Evolutionary conservation across 2,797 vertebrate genomes (phyloP).

Genomic region (Erpetoichthys calabaricus): DNA sequence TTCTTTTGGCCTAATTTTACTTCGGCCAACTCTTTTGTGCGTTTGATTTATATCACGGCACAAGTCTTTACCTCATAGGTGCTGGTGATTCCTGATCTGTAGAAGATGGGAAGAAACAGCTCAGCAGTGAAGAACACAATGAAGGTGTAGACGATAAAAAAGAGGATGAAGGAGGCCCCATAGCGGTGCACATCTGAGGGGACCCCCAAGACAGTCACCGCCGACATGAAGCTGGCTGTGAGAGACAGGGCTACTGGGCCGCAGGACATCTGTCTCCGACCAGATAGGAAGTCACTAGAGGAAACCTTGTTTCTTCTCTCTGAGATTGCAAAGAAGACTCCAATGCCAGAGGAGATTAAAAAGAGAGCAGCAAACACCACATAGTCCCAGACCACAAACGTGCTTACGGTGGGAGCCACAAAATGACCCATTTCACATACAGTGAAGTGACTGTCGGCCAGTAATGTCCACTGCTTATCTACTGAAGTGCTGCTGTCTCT

Average conservation of each 20-base stretch:
- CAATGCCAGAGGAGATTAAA: conserved; percentile 57
- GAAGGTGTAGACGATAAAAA: conserved; percentile 44
- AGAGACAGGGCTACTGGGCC: conserved; percentile 68
- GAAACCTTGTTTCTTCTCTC: conserved; percentile 53
- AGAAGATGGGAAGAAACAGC: conserved; percentile 69
- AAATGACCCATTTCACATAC: conserved; percentile 20
- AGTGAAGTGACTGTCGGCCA: too few species aligned
- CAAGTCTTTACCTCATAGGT: conserved; percentile 62
- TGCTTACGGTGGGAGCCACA: conserved; percentile 26
- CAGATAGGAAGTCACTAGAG: conserved; percentile 60
- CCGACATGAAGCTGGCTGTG: conserved; percentile 76
- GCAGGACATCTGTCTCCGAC: conserved; percentile 59
- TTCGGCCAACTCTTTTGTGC: too few species aligned
- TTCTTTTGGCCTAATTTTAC: too few species aligned
- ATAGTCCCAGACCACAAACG: conserved; percentile 64
- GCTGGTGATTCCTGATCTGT: conserved; percentile 70
- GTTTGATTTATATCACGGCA: too few species aligned
- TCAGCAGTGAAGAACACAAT: conserved; percentile 57
- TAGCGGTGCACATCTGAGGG: conserved; percentile 67
- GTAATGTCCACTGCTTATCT: too few species aligned
- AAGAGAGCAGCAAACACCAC: conserved; percentile 59
- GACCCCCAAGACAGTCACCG: conserved; percentile 61
- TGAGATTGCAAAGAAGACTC: conserved; percentile 68
- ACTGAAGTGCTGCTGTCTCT: too few species aligned
- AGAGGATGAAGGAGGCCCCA: conserved; percentile 53